phyloP scores from a whole-genome alignment of 2,888 invertebrate genomes.

The Phymatocera aterrima region DNA sequence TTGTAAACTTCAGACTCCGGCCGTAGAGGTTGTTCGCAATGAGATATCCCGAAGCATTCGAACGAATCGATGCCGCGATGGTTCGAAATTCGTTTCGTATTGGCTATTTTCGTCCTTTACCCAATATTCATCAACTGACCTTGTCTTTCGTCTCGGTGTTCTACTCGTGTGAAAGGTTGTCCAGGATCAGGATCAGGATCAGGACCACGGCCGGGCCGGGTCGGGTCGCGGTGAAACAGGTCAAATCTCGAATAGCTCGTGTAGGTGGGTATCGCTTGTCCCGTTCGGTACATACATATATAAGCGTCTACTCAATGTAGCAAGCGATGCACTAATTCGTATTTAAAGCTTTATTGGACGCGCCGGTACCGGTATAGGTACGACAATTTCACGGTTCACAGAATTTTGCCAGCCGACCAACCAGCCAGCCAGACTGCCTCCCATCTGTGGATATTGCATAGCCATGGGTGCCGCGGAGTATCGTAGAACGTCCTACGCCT shows the following conservation, averaged over 20 bases:
- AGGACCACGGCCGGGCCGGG: no score
- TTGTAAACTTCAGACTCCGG: background rate
- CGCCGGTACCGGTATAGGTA: conserved; percentile 58
- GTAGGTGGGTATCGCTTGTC: conserved; percentile 30
- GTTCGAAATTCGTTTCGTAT: background rate
- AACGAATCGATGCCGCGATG: background rate
- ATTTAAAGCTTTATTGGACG: conserved; percentile 71
- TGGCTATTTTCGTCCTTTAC: background rate
- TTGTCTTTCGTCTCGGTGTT: background rate
- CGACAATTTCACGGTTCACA: conserved; percentile 71
- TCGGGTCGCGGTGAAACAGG: no score
- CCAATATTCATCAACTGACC: background rate
- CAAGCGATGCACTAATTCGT: conserved; percentile 66
- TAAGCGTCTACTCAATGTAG: conserved; percentile 44
- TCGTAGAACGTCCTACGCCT: conserved; percentile 38
- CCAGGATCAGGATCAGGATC: background rate
- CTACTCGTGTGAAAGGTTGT: conserved; percentile 17
- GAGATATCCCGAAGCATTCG: background rate
- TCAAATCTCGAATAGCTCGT: conserved; percentile 40
- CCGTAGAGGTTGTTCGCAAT: background rate
- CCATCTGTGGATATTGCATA: conserved; percentile 44
- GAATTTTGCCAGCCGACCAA: conserved; percentile 50
- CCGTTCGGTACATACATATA: conserved; percentile 25
- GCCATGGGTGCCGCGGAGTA: conserved; percentile 35
- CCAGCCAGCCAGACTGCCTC: conserved; percentile 13